Percentiles rank a stretch among this genome's conserved stretches.
phyloP scores from a whole-genome alignment of 1,140 invertebrate species.

The Drosophila ironensis region DNA sequence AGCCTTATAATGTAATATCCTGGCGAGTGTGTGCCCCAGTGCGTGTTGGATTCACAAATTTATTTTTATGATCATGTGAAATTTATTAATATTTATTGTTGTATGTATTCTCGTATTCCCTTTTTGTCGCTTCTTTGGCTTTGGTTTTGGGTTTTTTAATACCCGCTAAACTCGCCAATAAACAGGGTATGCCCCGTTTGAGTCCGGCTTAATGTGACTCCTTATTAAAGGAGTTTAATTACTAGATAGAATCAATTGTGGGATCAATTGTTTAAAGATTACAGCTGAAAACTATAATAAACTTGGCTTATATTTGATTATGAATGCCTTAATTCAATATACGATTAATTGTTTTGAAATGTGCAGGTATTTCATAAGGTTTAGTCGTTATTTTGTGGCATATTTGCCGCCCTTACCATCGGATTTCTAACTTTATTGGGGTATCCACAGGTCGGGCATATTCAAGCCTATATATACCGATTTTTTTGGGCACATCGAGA shows the following conservation, averaged over 20 bases:
- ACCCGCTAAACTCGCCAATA: background rate
- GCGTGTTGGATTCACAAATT: slow-evolving; percentile 75
- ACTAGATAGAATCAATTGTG: no score
- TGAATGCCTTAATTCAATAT: no score
- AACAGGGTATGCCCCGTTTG: slow-evolving; percentile 1
- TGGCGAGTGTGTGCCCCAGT: slow-evolving; percentile 35
- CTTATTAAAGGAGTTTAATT: background rate
- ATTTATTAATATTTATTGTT: slow-evolving; percentile 80
- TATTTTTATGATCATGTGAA: slow-evolving; percentile 80
- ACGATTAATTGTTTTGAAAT: no score
- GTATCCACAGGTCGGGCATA: background rate
- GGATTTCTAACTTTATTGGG: background rate
- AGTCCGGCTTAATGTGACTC: no score
- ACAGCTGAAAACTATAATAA: no score
- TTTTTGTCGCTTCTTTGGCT: slow-evolving; percentile 9
- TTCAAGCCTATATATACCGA: no score
- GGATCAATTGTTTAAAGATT: no score
- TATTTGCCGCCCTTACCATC: no score
- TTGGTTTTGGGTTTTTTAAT: slow-evolving; percentile 21
- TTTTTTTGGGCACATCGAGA: slow-evolving; percentile 26
- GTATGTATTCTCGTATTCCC: slow-evolving; percentile 50
- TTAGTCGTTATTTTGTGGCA: no score
- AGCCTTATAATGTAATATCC: slow-evolving; percentile 79
- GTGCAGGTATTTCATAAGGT: no score
- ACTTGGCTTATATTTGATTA: no score